These are phyloP conservation scores for Isoperla grammatica DNA, from an alignment of 2,888 invertebrate species.

Conservation along the genomic window DNA sequence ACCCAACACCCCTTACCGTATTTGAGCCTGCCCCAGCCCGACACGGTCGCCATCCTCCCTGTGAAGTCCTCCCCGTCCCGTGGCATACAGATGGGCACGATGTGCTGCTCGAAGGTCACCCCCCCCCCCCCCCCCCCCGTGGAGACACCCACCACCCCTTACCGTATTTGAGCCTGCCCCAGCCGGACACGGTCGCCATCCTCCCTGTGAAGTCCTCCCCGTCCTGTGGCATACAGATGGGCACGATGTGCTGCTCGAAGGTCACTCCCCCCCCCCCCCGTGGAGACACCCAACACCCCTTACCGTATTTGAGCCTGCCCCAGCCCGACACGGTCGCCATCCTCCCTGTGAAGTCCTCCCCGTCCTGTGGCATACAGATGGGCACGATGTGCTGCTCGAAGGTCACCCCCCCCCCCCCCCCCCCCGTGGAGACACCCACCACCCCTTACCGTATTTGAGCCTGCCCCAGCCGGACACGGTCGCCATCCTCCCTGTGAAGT, in stretches of 20 bases:
- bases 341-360: constrained; percentile 73
- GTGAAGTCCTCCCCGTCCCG: constrained; percentile 70
- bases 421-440: no score
- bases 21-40: constrained; percentile 88
- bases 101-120: constrained; percentile 79
- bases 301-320: constrained; percentile 84
- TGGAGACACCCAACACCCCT: no score
- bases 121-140: no score
- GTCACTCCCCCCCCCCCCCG: no score
- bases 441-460: constrained; percentile 70
- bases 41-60: constrained; percentile 81
- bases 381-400: constrained; percentile 88
- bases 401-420: no score
- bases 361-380: constrained; percentile 79
- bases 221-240: constrained; percentile 83
- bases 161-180: constrained; percentile 88
- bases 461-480: constrained; percentile 92
- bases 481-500: constrained; percentile 80
- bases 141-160: no score
- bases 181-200: constrained; percentile 86
- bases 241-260: constrained; percentile 84
- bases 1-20: constrained; percentile 68
- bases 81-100: constrained; percentile 90
- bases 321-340: constrained; percentile 89
- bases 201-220: constrained; percentile 73